These are phyloP conservation scores for Aethes cnicana DNA, from an alignment of 2,888 invertebrate genomes.

Conservation along the genomic window DNA sequence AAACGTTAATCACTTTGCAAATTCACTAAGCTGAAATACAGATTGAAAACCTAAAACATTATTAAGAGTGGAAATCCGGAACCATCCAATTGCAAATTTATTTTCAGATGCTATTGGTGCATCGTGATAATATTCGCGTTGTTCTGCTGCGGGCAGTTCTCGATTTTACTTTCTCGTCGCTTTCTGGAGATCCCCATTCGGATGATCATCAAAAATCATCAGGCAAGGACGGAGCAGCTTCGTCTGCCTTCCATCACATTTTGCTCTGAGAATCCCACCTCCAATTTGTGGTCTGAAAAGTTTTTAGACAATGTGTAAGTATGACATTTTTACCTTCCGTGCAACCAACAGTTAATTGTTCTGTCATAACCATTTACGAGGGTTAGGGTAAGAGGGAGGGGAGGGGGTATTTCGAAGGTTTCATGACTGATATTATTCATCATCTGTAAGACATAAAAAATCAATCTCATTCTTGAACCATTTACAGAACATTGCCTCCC, in stretches of 20 bases:
- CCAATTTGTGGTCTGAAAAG: conserved; percentile 7
- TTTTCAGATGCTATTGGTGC: conserved; percentile 25
- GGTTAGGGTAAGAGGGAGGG: no score
- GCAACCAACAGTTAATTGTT: no score
- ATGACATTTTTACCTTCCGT: neutral
- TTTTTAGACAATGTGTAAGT: conserved; percentile 23
- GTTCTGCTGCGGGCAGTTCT: conserved; percentile 20
- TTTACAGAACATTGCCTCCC: conserved; percentile 13
- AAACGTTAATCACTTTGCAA: no score
- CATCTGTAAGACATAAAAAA: no score
- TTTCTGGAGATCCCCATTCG: conserved; percentile 24
- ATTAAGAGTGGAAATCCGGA: no score
- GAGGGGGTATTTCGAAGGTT: no score
- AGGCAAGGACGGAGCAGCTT: conserved; percentile 12
- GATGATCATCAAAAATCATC: conserved; percentile 16
- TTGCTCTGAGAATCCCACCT: conserved; percentile 7
- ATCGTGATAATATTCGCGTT: conserved; percentile 9
- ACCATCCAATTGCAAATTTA: no score
- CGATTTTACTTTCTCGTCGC: conserved; percentile 1
- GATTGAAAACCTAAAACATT: no score
- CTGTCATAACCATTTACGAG: no score
- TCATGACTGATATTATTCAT: no score
- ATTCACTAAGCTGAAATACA: no score
- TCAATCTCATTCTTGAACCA: no score
- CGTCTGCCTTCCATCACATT: conserved; percentile 17